These are phyloP conservation scores for Acronicta leporina DNA, from an alignment of 2,888 invertebrate genomes.

Conservation along the genomic window DNA sequence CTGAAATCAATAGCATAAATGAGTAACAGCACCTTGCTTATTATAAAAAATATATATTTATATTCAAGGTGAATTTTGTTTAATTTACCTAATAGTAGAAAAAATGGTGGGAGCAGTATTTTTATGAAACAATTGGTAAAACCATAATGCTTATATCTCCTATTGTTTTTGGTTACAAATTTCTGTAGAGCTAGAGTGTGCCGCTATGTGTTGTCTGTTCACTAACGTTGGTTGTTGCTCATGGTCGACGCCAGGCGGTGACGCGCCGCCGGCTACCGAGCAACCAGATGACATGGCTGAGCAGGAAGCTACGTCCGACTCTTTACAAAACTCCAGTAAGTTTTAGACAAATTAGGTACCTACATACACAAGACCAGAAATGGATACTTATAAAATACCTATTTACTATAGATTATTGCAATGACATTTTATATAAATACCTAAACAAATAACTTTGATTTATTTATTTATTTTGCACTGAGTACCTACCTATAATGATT, in stretches of 20 bases:
- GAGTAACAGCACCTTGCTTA: conserved; percentile 58
- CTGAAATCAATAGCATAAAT: conserved; percentile 51
- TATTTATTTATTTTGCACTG: conserved; percentile 2
- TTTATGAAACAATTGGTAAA: too few relatives aligned
- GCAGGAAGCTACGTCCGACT: conserved; percentile 61
- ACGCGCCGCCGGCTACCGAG: conserved; percentile 67
- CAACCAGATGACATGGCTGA: conserved; percentile 60
- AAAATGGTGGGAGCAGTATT: too few relatives aligned
- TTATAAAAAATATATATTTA: too few relatives aligned
- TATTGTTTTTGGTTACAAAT: conserved; percentile 3
- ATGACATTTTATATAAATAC: background rate
- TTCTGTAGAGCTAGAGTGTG: conserved; percentile 46
- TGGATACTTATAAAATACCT: conserved; percentile 2
- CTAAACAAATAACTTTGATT: background rate
- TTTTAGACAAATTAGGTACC: conserved; percentile 47
- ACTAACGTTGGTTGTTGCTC: conserved; percentile 76
- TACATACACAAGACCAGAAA: conserved; percentile 19
- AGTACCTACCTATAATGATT: background rate
- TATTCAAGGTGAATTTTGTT: too few relatives aligned
- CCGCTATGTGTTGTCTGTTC: conserved; percentile 67
- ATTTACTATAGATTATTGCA: background rate
- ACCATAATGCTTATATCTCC: too few relatives aligned
- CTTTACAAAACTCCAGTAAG: conserved; percentile 71
- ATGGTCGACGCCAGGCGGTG: conserved; percentile 70
- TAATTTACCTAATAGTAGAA: too few relatives aligned